phyloP scores from a whole-genome alignment of 2,797 vertebrate species.

The Fistularia commersonii region DNA sequence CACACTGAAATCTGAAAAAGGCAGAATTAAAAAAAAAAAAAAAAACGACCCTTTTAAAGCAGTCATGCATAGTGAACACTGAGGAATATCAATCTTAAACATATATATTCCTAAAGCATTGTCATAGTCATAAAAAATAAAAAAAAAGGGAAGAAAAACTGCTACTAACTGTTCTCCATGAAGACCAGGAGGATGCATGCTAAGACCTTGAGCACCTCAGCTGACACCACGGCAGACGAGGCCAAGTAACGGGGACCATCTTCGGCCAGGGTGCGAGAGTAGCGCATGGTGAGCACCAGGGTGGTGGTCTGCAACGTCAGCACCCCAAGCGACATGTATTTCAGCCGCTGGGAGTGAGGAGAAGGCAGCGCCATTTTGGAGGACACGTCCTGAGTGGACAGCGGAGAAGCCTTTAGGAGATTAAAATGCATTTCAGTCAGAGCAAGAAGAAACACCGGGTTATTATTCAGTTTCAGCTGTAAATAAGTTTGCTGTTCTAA shows the following conservation, averaged over 20 bases:
- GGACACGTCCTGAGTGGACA: background rate
- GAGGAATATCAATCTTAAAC: no score
- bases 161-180: conserved; percentile 79
- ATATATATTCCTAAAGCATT: no score
- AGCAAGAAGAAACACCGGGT: background rate
- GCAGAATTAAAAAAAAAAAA: no score
- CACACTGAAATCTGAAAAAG: conserved; percentile 80
- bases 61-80: conserved; percentile 2
- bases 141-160: background rate
- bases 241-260: conserved; percentile 93
- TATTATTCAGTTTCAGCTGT: background rate
- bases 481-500: no score
- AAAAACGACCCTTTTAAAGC: no score
- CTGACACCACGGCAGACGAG: conserved; percentile 93
- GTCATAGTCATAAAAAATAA: no score
- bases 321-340: conserved; percentile 91
- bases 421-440: no score
- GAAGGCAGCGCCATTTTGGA: conserved; percentile 11
- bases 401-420: conserved; percentile 3
- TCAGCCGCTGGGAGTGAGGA: conserved; percentile 68
- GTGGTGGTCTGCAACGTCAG: conserved; percentile 96
- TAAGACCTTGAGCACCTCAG: conserved; percentile 91
- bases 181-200: conserved; percentile 86
- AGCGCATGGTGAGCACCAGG: conserved; percentile 95
- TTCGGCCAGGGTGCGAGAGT: conserved; percentile 89